These are phyloP conservation scores for Sclerodermus sp. DNA, from an alignment of 2,888 invertebrate genomes.

Conservation along the genomic window DNA sequence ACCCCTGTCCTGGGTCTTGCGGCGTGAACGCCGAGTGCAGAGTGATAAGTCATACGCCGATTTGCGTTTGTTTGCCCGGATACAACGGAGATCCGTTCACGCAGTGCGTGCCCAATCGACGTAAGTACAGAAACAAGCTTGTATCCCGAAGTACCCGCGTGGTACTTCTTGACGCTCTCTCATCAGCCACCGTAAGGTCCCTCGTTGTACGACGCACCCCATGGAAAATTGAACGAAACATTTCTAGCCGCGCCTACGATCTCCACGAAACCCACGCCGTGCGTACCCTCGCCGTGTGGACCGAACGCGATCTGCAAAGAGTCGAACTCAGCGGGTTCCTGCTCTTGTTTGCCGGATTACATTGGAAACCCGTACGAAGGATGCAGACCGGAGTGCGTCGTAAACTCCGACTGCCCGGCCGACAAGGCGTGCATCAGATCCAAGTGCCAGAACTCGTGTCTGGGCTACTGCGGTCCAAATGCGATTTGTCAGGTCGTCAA, in stretches of 20 bases:
- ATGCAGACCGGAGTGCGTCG: conserved; percentile 71
- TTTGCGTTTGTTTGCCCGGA: conserved; percentile 56
- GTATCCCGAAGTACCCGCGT: no score
- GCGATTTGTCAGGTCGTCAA: conserved; percentile 75
- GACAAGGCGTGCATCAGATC: conserved; percentile 70
- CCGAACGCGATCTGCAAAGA: conserved; percentile 79
- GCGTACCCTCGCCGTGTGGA: conserved; percentile 79
- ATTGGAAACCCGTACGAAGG: conserved; percentile 67
- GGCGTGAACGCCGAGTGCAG: conserved; percentile 62
- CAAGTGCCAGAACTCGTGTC: conserved; percentile 73
- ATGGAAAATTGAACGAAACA: no score
- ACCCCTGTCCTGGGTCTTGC: conserved; percentile 76
- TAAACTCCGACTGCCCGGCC: conserved; percentile 69
- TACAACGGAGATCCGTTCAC: conserved; percentile 63
- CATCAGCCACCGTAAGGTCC: no score
- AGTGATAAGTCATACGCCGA: conserved; percentile 58
- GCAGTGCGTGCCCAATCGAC: no score
- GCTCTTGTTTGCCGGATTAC: conserved; percentile 63
- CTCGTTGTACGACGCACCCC: no score
- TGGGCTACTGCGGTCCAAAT: conserved; percentile 76
- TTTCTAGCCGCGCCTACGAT: conserved; percentile 1
- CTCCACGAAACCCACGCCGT: conserved; percentile 60
- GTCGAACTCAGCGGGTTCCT: conserved; percentile 58
- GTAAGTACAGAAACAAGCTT: no score
- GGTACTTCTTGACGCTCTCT: no score